These are phyloP conservation scores for Cotesia typhae DNA, from an alignment of 1,140 invertebrate genomes.

Conservation along the genomic window DNA sequence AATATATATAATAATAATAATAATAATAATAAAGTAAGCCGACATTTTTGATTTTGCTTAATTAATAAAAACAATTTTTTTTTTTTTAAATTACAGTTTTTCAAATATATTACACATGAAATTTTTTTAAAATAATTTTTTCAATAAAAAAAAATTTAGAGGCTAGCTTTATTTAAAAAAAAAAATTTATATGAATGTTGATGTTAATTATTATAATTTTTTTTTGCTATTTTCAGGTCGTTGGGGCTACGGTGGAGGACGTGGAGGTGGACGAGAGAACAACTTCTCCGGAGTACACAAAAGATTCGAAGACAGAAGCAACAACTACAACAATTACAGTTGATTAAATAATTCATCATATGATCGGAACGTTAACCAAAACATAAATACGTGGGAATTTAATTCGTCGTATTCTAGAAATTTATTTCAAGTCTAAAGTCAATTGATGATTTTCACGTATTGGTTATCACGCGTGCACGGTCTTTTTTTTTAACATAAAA, in stretches of 20 bases:
- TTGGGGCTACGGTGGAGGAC: conserved; percentile 52
- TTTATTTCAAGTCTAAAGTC: not conserved
- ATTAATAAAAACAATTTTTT: too few species aligned
- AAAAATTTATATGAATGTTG: not conserved
- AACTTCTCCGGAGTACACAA: conserved; percentile 54
- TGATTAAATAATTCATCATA: conserved; percentile 39
- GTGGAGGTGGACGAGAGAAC: conserved; percentile 53
- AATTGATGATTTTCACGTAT: not conserved
- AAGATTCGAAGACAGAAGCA: conserved; percentile 51
- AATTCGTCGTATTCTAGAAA: conserved; percentile 10
- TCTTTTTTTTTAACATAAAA: too few species aligned
- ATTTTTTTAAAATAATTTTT: too few species aligned
- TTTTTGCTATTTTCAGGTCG: conserved; percentile 48
- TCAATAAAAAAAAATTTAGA: not conserved
- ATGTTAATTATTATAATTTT: conserved; percentile 30
- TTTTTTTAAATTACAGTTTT: not conserved
- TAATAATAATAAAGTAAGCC: not conserved
- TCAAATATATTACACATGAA: not conserved
- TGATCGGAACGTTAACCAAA: conserved; percentile 30
- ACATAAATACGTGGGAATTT: conserved; percentile 29
- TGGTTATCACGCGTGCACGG: too few species aligned
- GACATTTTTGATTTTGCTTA: too few species aligned
- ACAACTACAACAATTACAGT: conserved; percentile 49
- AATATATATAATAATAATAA: too few species aligned
- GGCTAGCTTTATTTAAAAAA: not conserved